Base-by-base conservation (phyloP, 2,797 vertebrate species). In the Melanotaenia pygmaea region DNA sequence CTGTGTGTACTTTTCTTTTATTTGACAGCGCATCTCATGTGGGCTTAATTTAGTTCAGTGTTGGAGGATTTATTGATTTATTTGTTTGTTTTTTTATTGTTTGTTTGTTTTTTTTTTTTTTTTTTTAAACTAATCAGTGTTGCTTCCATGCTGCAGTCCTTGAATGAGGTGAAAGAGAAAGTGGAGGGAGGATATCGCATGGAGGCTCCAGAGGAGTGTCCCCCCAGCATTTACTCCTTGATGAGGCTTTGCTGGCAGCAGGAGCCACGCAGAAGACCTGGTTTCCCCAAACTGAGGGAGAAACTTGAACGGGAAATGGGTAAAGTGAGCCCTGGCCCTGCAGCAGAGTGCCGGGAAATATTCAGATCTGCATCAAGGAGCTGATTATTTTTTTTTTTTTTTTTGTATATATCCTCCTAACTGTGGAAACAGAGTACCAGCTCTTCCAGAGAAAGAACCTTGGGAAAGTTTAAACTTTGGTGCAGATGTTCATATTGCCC, bases 211-310 rank as follows among this genome's bases (percentile, higher is more conserved):
- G 96, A 96, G 26, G 91, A 94, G 64, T 97, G 96, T 79, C 96
- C 94, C 0, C 87, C 93, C 0, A 18, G 80, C 0, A 2, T 96
- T 81, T 97, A 96, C 30, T n/a, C 83, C n/a, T 81, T 98, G 50
- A 98, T 98, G 96, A 93, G 20, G 80, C 81, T 92, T 79, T 98
- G 97, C 95, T 98, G 97, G 97, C 95, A 97, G 54, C 63, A 85
- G 10, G 96, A 98, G 51, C 96, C 97, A 0, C 86, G 94, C 51
- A 95, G 93, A 68, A 90, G 96, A 30, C 97, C 96, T 0, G 79
- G 95, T 37, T 98, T 98, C 85, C 94, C 94, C 84, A 98, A 96
- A 66, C 92, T 98, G 65, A 91, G 76, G 0, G 96, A 96, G 79
- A 96, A 94, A 87, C 90, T 98, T 50, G 94, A 94, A 61, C 91